Evolutionary conservation across 2,113 vertebrate genomes (phyloP).

Genomic region (Muntiacus muntjak): DNA sequence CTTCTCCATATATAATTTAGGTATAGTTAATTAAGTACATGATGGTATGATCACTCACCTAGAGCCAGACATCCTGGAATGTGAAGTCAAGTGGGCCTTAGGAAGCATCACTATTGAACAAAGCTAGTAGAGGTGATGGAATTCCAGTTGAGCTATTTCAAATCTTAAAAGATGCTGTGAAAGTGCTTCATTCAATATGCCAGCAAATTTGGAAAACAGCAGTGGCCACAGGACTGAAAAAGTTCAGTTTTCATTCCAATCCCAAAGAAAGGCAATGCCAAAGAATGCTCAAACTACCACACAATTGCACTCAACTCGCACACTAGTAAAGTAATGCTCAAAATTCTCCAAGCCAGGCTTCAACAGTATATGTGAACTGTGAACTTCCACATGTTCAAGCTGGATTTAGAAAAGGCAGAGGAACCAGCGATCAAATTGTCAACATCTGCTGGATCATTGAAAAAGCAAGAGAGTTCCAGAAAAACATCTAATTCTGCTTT

Average conservation of each 20-base stretch:
- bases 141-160: too few species aligned
- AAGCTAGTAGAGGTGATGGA: too few species aligned
- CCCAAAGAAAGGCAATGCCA: not conserved
- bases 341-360: not conserved
- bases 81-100: not conserved
- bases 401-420: not conserved
- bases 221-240: not conserved
- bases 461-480: not conserved
- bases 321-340: not conserved
- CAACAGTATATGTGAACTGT: not conserved
- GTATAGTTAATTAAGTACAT: not conserved
- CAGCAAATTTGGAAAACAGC: not conserved
- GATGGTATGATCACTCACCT: not conserved
- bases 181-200: not conserved
- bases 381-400: not conserved
- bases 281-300: not conserved
- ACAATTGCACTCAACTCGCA: not conserved
- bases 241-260: not conserved
- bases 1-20: not conserved
- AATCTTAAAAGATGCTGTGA: not conserved
- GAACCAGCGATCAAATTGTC: not conserved
- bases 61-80: not conserved
- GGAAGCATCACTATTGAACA: not conserved
- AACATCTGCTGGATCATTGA: not conserved
- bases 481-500: not conserved